These are phyloP conservation scores for Cephus spinipes DNA, from an alignment of 2,888 invertebrate species.

Conservation along the genomic window DNA sequence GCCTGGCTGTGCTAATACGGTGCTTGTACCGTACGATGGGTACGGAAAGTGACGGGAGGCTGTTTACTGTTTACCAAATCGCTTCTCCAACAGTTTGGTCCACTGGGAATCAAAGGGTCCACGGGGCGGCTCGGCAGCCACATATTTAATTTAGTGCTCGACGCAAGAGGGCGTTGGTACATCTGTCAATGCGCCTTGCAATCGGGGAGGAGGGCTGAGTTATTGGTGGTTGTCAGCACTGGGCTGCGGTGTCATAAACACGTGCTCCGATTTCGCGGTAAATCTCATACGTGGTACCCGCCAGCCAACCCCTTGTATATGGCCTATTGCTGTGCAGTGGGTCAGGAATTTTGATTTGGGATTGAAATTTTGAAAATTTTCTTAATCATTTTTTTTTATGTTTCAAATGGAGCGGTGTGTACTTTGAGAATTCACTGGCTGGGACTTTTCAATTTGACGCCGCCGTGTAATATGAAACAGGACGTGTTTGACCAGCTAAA, in stretches of 20 bases:
- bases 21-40: background rate
- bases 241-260: conserved; percentile 57
- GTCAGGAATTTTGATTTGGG: background rate
- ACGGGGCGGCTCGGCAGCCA: conserved; percentile 22
- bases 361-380: background rate
- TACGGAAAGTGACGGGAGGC: background rate
- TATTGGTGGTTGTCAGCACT: conserved; percentile 57
- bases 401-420: background rate
- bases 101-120: conserved; percentile 30
- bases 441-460: conserved; percentile 9
- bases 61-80: background rate
- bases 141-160: conserved; percentile 57
- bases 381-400: background rate
- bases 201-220: conserved; percentile 49
- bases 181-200: conserved; percentile 59
- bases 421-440: background rate
- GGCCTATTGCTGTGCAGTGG: background rate
- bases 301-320: background rate
- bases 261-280: conserved; percentile 60
- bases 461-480: conserved; percentile 53
- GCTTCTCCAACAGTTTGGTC: background rate
- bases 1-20: background rate
- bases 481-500: conserved; percentile 59
- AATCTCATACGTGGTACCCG: conserved; percentile 32
- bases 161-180: conserved; percentile 59